Percentiles rank a stretch among this genome's conserved stretches.
phyloP scores from a whole-genome alignment of 2,113 vertebrate genomes.

The Cottus gobio region DNA sequence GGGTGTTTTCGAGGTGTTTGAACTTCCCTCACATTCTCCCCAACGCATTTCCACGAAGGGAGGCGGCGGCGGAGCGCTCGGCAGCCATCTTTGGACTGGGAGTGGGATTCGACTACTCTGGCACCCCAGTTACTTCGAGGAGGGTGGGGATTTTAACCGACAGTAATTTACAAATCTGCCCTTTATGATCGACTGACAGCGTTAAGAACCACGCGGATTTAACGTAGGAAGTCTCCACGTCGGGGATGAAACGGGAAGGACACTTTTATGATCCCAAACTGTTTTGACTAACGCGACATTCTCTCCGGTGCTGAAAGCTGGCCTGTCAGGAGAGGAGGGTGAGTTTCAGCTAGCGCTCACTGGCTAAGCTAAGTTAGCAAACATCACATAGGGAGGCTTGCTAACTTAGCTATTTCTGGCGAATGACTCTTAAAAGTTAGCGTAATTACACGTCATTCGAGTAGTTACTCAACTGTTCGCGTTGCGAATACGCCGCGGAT shows the following conservation, averaged over 20 bases:
- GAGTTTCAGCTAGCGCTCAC: constrained; percentile 61
- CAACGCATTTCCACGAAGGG: constrained; percentile 75
- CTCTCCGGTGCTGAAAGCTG: constrained; percentile 67
- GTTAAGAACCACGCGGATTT: constrained; percentile 20
- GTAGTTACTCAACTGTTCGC: background rate
- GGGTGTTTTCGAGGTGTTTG: constrained; percentile 59
- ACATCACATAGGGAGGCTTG: constrained; percentile 53
- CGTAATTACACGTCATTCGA: background rate
- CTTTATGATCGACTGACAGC: constrained; percentile 65
- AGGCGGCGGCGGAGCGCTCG: constrained; percentile 78
- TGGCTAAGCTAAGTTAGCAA: constrained; percentile 79
- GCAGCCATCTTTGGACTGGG: constrained; percentile 87
- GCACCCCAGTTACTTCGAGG: constrained; percentile 75
- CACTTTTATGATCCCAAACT: constrained; percentile 46
- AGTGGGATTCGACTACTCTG: constrained; percentile 77
- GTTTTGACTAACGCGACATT: constrained; percentile 70
- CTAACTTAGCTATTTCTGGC: background rate
- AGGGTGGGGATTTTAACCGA: constrained; percentile 79
- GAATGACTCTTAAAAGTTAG: background rate
- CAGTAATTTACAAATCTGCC: constrained; percentile 27
- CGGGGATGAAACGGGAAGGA: constrained; percentile 38
- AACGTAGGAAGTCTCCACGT: background rate
- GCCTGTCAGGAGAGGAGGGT: constrained; percentile 82
- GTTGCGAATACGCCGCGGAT: background rate
- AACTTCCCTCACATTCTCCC: constrained; percentile 69